Evolutionary conservation across 1,140 invertebrate species (phyloP), one percentile per base, ranked within the genome.

Genomic region (Campoletis sonorensis): DNA sequence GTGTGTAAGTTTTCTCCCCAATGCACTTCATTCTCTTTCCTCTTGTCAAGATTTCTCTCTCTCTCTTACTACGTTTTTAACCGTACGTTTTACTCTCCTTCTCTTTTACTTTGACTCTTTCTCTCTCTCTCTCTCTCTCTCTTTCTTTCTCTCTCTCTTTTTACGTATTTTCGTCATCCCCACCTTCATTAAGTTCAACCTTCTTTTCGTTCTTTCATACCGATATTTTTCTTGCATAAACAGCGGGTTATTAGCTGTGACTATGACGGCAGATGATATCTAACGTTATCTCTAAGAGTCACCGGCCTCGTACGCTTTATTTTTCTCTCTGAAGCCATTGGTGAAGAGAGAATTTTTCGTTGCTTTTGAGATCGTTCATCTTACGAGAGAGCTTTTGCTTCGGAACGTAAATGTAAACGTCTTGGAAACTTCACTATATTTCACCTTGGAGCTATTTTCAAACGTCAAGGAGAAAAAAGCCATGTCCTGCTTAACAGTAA

Each of bases 171-270:
- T 37, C 45, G 3, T 26, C 27, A 18, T 72, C 15, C 11, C 26
- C 23, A 40, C 61, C 1, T 37, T 76, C 40, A 37, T 30, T 51
- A 21, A 49, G 33, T 27, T 37, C 75, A 51, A 78, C 33, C 58
- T 21, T 71, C 67, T 79, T 61, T 37, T 26, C 67, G 26, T 40
- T 61, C 26, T 37, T 54, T 79, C 83, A 81, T 80, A 70, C 49
- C 67, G 73, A 81, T 64, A 86, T 87, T 88, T 88, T 87, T 89
- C 84, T 73, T 86, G 86, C 87, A 89, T 89, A 89, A 89, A 86
- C 86, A 88, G 83, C 84, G 83, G 82, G 86, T 89, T 87, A 88
- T 89, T 87, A 89, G 86, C 85, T 71, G 76, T 68, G 67, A 82
- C 85, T 87, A 84, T 86, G 68, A 77, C 72, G 58, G 80, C 77